Conservation (phyloP, 2,888 invertebrate species). For the Neoascia interrupta region DNA sequence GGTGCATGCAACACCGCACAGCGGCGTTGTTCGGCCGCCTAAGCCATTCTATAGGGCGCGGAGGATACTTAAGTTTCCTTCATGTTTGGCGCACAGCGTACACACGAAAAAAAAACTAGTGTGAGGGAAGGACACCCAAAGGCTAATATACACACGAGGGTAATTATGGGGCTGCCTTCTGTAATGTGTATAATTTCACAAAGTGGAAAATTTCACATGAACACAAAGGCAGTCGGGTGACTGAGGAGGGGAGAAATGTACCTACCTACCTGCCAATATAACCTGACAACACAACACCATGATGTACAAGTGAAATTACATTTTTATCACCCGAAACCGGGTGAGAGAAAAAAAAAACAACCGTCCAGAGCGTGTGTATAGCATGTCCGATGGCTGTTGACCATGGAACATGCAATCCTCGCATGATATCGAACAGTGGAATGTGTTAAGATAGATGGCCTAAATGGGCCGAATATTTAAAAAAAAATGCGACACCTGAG, state of each 20-base stretch:
- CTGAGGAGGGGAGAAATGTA: slow-evolving; percentile 18
- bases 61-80: slow-evolving; percentile 55
- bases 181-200: slow-evolving; percentile 68
- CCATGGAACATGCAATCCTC: slow-evolving; percentile 64
- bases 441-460: slow-evolving; percentile 59
- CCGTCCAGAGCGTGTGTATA: too few species aligned
- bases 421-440: slow-evolving; percentile 57
- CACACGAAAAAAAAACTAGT: slow-evolving; percentile 27
- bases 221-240: slow-evolving; percentile 22
- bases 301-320: slow-evolving; percentile 64
- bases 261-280: too few species aligned
- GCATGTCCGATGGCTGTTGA: slow-evolving; percentile 55
- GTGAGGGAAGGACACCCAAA: slow-evolving; percentile 62
- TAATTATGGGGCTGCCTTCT: slow-evolving; percentile 57
- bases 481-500: slow-evolving; percentile 62
- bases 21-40: too few species aligned
- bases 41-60: slow-evolving; percentile 58
- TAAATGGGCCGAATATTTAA: slow-evolving; percentile 43
- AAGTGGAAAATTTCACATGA: slow-evolving; percentile 67
- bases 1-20: slow-evolving; percentile 36
- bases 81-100: background rate
- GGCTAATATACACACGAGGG: slow-evolving; percentile 49
- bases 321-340: slow-evolving; percentile 46
- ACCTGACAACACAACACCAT: slow-evolving; percentile 25
- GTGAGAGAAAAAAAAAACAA: background rate